phyloP scores from a whole-genome alignment of 2,797 vertebrate species.

The Catamblyrhynchus diadema region DNA sequence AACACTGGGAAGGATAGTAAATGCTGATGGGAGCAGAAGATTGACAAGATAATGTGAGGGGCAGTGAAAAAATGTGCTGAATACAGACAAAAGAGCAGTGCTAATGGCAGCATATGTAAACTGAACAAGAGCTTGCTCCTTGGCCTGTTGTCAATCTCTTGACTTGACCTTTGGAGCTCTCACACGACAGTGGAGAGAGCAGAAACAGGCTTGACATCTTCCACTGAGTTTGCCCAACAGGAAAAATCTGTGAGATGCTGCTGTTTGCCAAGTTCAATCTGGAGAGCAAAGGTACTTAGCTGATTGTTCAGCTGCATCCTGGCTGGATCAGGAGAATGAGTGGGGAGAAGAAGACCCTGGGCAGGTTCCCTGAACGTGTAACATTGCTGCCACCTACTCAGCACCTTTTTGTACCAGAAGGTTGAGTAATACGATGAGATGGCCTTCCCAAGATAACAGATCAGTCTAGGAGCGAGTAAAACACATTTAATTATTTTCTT shows the following conservation, averaged over 20 bases:
- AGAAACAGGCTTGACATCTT: not conserved
- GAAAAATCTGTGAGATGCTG: not conserved
- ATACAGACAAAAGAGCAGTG: not conserved
- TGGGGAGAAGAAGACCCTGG: not conserved
- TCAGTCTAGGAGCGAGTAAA: not conserved
- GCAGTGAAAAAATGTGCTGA: not conserved
- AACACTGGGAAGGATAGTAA: not conserved
- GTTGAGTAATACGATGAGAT: not conserved
- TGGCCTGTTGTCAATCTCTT: not conserved
- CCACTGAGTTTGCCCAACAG: not conserved
- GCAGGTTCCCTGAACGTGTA: not conserved
- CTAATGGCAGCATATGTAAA: not conserved
- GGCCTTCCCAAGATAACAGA: not conserved
- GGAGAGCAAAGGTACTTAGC: not conserved
- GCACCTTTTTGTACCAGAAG: not conserved
- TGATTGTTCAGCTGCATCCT: not conserved
- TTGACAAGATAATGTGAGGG: not conserved
- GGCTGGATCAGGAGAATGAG: not conserved
- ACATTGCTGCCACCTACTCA: not conserved
- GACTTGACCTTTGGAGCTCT: not conserved
- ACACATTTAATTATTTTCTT: not conserved
- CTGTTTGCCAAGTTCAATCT: not conserved
- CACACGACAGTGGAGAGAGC: rapidly evolving
- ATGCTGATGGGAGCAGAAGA: not conserved
- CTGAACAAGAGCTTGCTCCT: not conserved